These are phyloP conservation scores for Myiozetetes cayanensis DNA, from an alignment of 2,113 vertebrate species.

Conservation along the genomic window DNA sequence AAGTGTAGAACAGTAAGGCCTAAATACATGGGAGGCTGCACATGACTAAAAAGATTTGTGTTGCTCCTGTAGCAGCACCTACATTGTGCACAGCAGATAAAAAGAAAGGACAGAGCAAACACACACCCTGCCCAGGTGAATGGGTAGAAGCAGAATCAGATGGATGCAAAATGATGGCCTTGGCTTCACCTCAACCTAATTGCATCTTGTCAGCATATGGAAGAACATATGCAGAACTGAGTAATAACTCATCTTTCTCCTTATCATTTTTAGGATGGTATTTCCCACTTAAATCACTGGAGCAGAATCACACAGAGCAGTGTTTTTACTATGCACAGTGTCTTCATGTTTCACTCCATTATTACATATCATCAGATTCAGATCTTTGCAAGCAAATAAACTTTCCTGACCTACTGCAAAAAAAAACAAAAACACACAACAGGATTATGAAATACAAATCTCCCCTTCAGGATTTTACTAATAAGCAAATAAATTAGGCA, in stretches of 20 bases:
- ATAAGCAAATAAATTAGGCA: background rate
- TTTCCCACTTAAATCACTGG: background rate
- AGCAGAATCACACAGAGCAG: background rate
- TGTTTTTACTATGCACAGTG: background rate
- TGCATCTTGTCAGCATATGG: background rate
- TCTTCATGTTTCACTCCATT: background rate
- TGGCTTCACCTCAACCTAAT: background rate
- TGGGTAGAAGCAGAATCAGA: background rate
- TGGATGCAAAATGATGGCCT: background rate
- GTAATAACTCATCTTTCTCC: background rate
- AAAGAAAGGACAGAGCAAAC: background rate
- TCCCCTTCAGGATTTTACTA: background rate
- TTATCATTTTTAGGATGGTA: background rate
- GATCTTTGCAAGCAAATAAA: background rate
- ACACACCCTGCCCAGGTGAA: background rate
- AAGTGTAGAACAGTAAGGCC: background rate
- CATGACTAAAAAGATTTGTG: background rate
- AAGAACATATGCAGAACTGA: background rate
- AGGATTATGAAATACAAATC: background rate
- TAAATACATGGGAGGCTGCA: conserved; percentile 4
- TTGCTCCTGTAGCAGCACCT: background rate
- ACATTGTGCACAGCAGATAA: background rate
- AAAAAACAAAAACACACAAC: background rate
- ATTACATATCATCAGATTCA: fast-evolving
- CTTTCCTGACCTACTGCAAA: background rate